phyloP scores from a whole-genome alignment of 2,797 vertebrate species.

The Gadopsis bispinosus region DNA sequence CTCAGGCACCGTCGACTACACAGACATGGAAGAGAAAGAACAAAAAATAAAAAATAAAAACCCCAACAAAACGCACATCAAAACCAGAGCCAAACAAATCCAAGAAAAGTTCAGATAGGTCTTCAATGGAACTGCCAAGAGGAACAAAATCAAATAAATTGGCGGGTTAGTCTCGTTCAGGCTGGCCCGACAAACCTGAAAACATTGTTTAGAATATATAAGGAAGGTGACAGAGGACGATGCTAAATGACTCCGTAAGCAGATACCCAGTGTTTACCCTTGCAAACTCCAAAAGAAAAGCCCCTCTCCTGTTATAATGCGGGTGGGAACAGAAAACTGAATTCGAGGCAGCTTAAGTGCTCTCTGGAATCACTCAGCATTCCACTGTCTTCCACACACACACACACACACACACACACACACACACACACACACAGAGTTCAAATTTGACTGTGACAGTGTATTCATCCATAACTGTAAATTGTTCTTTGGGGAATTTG shows the following conservation, averaged over 20 bases:
- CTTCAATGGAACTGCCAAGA: slow-evolving; percentile 75
- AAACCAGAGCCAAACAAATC: slow-evolving; percentile 77
- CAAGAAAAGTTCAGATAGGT: slow-evolving; percentile 78
- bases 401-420: slow-evolving; percentile 39
- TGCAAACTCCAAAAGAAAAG: slow-evolving; percentile 70
- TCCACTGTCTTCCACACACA: slow-evolving; percentile 63
- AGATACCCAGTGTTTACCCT: slow-evolving; percentile 77
- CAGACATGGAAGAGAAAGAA: slow-evolving; percentile 67
- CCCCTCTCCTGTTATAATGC: slow-evolving; percentile 67
- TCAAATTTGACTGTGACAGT: slow-evolving; percentile 78
- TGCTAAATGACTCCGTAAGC: slow-evolving; percentile 78
- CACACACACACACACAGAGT: slow-evolving; percentile 44
- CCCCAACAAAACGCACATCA: slow-evolving; percentile 76
- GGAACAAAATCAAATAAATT: slow-evolving; percentile 84
- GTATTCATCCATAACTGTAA: slow-evolving; percentile 83
- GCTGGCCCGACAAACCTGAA: slow-evolving; percentile 79
- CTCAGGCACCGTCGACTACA: slow-evolving; percentile 69
- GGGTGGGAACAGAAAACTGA: slow-evolving; percentile 73
- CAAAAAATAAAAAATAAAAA: slow-evolving; percentile 49
- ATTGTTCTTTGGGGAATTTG: slow-evolving; percentile 82
- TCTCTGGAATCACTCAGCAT: slow-evolving; percentile 83
- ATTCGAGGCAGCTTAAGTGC: slow-evolving; percentile 81
- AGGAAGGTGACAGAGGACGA: slow-evolving; percentile 71
- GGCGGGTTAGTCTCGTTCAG: slow-evolving; percentile 72
- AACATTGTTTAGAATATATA: slow-evolving; percentile 70